Conservation (phyloP, 2,113 vertebrate species). For the Electrona antarctica region DNA sequence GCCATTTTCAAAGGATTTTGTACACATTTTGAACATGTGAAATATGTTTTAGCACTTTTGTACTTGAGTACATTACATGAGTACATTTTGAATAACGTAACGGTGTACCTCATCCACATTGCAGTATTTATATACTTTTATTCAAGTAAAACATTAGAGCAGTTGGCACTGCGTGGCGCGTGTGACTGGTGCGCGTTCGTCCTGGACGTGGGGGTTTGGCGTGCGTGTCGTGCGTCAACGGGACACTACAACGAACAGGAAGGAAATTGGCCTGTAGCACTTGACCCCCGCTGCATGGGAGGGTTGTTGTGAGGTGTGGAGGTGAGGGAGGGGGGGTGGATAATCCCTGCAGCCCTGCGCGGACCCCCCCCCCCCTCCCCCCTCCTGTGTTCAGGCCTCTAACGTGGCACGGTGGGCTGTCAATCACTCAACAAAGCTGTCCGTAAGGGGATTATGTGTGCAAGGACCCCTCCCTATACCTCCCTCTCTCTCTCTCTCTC, state of each 20-base stretch:
- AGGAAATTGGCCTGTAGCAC: slow-evolving; percentile 75
- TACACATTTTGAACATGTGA: too few relatives aligned
- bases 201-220: too few relatives aligned
- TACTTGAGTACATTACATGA: too few relatives aligned
- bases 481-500: slow-evolving; percentile 41
- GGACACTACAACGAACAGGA: slow-evolving; percentile 50
- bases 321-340: slow-evolving; percentile 45
- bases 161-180: too few relatives aligned
- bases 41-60: too few relatives aligned
- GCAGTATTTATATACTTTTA: too few relatives aligned
- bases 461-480: slow-evolving; percentile 22
- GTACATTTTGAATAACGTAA: too few relatives aligned
- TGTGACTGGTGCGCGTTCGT: too few relatives aligned
- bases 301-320: slow-evolving; percentile 3
- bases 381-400: slow-evolving; percentile 50
- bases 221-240: too few relatives aligned
- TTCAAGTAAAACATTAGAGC: too few relatives aligned
- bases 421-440: slow-evolving; percentile 83
- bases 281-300: slow-evolving; percentile 71
- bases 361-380: slow-evolving; percentile 44
- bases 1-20: too few relatives aligned
- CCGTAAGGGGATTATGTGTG: slow-evolving; percentile 79
- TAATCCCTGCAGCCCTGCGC: slow-evolving; percentile 73
- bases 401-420: slow-evolving; percentile 72
- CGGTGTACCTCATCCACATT: too few relatives aligned